phyloP scores from a whole-genome alignment of 2,797 vertebrate genomes.

The Anguilla anguilla region DNA sequence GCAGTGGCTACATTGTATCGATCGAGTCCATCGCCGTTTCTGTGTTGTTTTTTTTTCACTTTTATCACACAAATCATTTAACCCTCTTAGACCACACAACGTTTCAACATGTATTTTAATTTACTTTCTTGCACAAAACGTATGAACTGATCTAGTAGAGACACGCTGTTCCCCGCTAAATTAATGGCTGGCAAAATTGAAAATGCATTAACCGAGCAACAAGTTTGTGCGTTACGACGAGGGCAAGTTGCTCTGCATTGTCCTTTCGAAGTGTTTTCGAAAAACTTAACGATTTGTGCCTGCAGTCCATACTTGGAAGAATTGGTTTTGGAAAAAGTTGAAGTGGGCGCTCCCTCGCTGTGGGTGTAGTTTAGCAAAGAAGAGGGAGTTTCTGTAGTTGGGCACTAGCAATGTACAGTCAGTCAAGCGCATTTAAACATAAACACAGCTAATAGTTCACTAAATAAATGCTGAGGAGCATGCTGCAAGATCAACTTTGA shows the following conservation, averaged over 20 bases:
- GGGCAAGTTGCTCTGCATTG: neutral
- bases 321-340: neutral
- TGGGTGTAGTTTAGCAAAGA: constrained; percentile 8
- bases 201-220: neutral
- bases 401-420: neutral
- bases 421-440: neutral
- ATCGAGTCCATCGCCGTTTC: neutral
- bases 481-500: neutral
- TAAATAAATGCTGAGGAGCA: neutral
- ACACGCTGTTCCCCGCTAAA: neutral
- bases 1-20: neutral
- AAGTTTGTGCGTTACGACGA: neutral
- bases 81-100: neutral
- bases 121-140: neutral
- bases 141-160: no score
- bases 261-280: neutral
- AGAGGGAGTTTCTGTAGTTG: neutral
- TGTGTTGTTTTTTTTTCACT: neutral
- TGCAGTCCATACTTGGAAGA: neutral
- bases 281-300: neutral
- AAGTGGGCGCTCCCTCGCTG: constrained; percentile 5
- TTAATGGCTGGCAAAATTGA: neutral
- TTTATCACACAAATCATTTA: neutral
- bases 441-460: neutral
- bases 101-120: neutral